A percentile compares a stretch with the other conserved stretches of the same genome.
These are phyloP conservation scores for Plagiodera versicolora DNA, from an alignment of 2,888 invertebrate species.

Conservation along the genomic window DNA sequence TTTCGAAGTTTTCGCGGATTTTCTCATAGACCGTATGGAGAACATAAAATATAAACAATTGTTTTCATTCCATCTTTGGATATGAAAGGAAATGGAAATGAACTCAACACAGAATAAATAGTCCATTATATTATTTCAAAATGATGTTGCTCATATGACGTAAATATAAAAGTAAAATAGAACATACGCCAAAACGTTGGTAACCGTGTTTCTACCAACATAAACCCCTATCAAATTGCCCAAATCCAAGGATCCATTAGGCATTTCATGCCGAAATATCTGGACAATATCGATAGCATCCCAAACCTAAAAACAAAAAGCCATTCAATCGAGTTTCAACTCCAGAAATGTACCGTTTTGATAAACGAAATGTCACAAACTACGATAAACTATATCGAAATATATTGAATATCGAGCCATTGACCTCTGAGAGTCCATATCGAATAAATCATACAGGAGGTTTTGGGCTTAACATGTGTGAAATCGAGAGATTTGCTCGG, in stretches of 20 bases:
- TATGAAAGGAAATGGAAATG: no score
- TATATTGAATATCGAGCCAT: constrained; percentile 39
- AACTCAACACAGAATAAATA: no score
- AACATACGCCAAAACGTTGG: no score
- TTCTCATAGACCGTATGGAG: no score
- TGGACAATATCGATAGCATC: constrained; percentile 26
- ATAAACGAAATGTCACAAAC: constrained; percentile 42
- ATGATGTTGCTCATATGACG: no score
- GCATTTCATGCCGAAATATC: constrained; percentile 12
- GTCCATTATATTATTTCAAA: no score
- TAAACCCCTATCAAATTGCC: neutral
- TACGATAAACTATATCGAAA: constrained; percentile 44
- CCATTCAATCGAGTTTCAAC: constrained; percentile 22
- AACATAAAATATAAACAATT: no score
- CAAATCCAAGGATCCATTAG: neutral
- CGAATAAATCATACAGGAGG: constrained; percentile 30
- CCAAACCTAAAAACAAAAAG: constrained; percentile 26
- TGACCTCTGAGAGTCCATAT: constrained; percentile 26
- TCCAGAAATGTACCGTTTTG: constrained; percentile 40
- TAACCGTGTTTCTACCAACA: no score
- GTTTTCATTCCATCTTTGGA: no score
- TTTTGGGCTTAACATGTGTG: constrained; percentile 30
- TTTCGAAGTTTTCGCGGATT: no score
- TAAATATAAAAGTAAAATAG: no score
- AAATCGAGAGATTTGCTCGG: constrained; percentile 29